Evolutionary conservation across 2,797 vertebrate genomes (phyloP), one percentile per base, ranked within the genome.

Genomic region (Chelon labrosus): DNA sequence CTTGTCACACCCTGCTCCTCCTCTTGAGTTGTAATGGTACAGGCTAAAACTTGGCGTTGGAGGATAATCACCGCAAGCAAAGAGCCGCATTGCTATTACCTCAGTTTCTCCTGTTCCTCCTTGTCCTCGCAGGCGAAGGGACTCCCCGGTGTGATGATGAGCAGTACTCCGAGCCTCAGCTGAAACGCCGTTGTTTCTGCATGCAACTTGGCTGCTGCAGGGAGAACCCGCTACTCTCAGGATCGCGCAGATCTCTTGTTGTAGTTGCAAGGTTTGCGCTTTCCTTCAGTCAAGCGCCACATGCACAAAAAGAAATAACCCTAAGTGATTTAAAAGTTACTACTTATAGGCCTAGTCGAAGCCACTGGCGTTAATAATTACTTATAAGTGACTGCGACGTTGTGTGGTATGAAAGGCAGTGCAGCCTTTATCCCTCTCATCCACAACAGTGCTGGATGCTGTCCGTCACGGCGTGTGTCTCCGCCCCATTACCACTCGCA

Each of bases 401-500:
- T 46, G 73, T 46, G 72, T 37, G 67, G 69, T 65, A 8, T 62
- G 69, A 65, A 70, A 84, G 65, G 74, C 67, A 67, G 77, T 19
- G 72, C 65, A 76, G 79, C 58, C 65, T 87, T 81, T 84, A 72
- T 86, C 80, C 75, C 77, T 80, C 78, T 84, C 89, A 85, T 89
- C 88, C 83, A 79, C 86, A 19, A 61, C 80, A 75, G 73, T 25
- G 60, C 79, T 69, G 64, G 82, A 85, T 89, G 83, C 80, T 87
- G 85, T 73, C 74, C 64, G 77, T 81, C 84, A 85, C 70, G 31
- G 62, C 51, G 35, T 10, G 53, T 83, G 89, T 88, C 91, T 87
- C 91, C 92, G 90, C 92, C 92, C 88, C 90, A 70, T 68, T 64
- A 46, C 58, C 80, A 31, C 79, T 3, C 53, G 7, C 70, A 25